Percentiles rank a stretch among this genome's conserved stretches.
These are phyloP conservation scores for Hiodon alosoides DNA, from an alignment of 2,113 vertebrate species.

Conservation along the genomic window DNA sequence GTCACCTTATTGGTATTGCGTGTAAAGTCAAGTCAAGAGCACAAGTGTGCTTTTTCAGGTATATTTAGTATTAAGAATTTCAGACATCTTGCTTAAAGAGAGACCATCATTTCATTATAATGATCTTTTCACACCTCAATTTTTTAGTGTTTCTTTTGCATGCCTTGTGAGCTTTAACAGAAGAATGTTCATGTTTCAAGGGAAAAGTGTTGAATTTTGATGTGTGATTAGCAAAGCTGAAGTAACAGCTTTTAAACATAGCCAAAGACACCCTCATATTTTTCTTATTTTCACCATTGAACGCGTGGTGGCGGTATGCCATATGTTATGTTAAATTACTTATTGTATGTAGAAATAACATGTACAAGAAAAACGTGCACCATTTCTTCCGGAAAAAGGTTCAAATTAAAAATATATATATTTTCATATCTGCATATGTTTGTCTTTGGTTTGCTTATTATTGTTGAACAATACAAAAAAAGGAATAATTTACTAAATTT, in stretches of 20 bases:
- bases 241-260: slow-evolving; percentile 12
- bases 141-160: no score
- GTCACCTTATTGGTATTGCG: no score
- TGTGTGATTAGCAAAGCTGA: slow-evolving; percentile 5
- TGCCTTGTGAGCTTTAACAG: neutral
- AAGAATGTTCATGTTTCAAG: neutral
- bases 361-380: no score
- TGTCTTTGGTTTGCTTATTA: neutral
- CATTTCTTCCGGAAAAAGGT: neutral
- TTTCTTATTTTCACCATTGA: slow-evolving; percentile 3
- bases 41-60: no score
- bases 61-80: no score
- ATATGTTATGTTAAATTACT: slow-evolving; percentile 2
- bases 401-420: neutral
- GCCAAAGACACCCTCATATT: neutral
- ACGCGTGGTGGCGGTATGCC: neutral
- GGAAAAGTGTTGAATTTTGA: slow-evolving; percentile 1
- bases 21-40: no score
- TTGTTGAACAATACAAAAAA: no score
- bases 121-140: no score
- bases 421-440: neutral
- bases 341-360: neutral
- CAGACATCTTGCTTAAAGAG: no score
- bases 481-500: no score
- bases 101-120: no score